Evolutionary conservation across 2,797 vertebrate genomes (phyloP).

Genomic region (Ambastaia sidthimunki): DNA sequence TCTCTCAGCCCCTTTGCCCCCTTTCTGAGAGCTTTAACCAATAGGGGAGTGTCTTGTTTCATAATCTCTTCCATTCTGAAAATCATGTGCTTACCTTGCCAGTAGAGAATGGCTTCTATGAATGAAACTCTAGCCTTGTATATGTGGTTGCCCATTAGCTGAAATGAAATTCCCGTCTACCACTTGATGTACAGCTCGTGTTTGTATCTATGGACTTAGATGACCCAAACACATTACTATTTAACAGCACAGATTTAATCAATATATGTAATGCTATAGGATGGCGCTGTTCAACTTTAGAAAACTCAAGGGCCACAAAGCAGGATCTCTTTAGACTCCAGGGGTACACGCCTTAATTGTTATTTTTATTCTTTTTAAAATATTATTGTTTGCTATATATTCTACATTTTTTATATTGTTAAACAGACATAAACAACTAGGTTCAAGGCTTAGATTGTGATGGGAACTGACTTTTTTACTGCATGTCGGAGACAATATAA

Average conservation of each 20-base stretch:
- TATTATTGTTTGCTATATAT: no score
- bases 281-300: background rate
- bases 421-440: background rate
- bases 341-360: no score
- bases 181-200: background rate
- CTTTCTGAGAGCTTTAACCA: conserved; percentile 38
- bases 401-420: background rate
- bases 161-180: conserved; percentile 12
- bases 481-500: background rate
- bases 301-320: background rate
- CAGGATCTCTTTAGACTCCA: background rate
- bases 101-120: conserved; percentile 23
- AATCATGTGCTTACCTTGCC: conserved; percentile 27
- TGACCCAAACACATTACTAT: background rate
- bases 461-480: background rate
- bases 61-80: conserved; percentile 49
- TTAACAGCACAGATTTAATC: conserved; percentile 3
- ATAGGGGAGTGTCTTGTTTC: conserved; percentile 54
- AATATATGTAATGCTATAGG: background rate
- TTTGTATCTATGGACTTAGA: background rate
- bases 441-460: background rate
- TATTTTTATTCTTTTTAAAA: no score
- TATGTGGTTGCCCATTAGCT: conserved; percentile 25
- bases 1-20: conserved; percentile 49
- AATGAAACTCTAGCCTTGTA: conserved; percentile 45